Base-by-base conservation (phyloP, 1,140 invertebrate species). In the Zaprionus vittiger region DNA sequence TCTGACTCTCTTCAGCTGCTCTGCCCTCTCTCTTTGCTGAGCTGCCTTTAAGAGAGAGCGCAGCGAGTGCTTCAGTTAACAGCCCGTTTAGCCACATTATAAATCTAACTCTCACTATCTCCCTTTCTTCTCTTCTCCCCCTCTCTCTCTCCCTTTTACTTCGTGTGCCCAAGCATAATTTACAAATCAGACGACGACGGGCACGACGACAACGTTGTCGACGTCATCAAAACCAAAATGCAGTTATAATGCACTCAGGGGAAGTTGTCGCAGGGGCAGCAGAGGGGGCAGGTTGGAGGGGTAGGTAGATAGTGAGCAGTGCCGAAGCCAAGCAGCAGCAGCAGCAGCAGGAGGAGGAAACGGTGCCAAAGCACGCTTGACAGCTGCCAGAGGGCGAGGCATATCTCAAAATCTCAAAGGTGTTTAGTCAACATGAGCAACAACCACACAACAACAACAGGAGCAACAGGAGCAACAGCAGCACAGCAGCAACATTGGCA, bases 141-240 rank as follows among this genome's bases (percentile, higher is more conserved):
- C 26, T 54, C 28, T 7, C 12, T 0, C 47, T 54, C 26, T 59
- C 9, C 38, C 17, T 59, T 9, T 11, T 17, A 20, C 24, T 55
- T 62, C 63, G 57, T 71, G 70, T 65, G 72, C 61, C 68, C 64
- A 77, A 78, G 82, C 75, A 84, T 84, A 84, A 84, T 85, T 84
- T 85, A 84, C 79, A 84, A 84, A 81, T 84, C 82, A 84, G 82
- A 79, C 74, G 34, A 74, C 31, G 17, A 54, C 60, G 38, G 15
- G 47, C n/a, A 60, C 79, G 73, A 72, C 83, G 64, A 80, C 79
- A 78, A 64, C 65, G 70, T 77, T 83, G 81, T 89, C 84, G 81
- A 89, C 85, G 85, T 90, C 85, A 89, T 90, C 85, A 89, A 90
- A 90, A 79, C 78, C 85, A 90, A 90, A 89, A 89, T 89, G 85